Base-by-base conservation (phyloP, 2,113 vertebrate species). In the Baryphthengus martii region DNA sequence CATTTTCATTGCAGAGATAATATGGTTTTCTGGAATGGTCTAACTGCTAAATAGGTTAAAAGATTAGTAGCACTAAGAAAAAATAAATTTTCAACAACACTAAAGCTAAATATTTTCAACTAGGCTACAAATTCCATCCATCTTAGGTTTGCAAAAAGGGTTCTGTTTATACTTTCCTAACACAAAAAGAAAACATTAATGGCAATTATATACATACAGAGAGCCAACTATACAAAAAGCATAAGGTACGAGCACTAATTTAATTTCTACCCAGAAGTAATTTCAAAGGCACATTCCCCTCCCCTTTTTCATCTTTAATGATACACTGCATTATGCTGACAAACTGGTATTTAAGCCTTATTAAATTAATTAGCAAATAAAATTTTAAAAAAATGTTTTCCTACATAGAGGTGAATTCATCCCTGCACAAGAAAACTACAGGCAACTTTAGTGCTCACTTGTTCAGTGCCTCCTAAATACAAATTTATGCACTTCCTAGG, bases 361-460 rank as follows among this genome's bases (percentile, higher is more conserved):
- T 56, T 78, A 63, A 81, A 89, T 87, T 86, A 76, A 83, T 68
- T 29, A 40, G 10, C 26, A 79, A 94, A 82, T 68, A 76, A 81
- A 12, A 59, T 26, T 58, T 63, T n/a, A 20, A 40, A 61, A 29
- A 45, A 11, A 16, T 3, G 8, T 0, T 0, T 55, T 75, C 28
- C 20, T 65, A 1, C 2, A 0, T 3, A 35, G 24, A 58, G 9
- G 18, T 73, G 68, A 89, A 84, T 33, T 67, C 39, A 74, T 63
- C 73, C 29, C 44, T 55, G 25, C 7, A 42, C 7, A 40, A 55
- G 50, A 84, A 84, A 92, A 67, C 13, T 20, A 7, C 17, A 14
- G 12, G 2, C 56, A 62, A 7, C 9, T 74, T 89, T 61, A 55
- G 33, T 37, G 40, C 4, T 78, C 28, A 39, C 7, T 55, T 42